These are phyloP conservation scores for Smutsia gigantea DNA, from an alignment of 2,797 vertebrate species.

Conservation along the genomic window DNA sequence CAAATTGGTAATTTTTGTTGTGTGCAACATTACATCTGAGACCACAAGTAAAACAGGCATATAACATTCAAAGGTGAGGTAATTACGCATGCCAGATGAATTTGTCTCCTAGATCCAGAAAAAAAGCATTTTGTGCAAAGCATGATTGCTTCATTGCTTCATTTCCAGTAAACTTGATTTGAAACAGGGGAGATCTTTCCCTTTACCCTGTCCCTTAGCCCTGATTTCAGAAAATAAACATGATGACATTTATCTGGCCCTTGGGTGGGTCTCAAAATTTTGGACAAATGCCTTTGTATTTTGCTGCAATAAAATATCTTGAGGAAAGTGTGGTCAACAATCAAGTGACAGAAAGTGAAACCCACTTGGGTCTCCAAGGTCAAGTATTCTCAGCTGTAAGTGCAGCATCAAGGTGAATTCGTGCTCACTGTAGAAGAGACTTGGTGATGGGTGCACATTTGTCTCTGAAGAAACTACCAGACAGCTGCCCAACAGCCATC, in stretches of 20 bases:
- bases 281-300: slow-evolving; percentile 44
- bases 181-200: slow-evolving; percentile 20
- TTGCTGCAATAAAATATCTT: slow-evolving; percentile 18
- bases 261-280: slow-evolving; percentile 29
- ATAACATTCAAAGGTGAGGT: slow-evolving; percentile 59
- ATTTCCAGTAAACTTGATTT: slow-evolving; percentile 72
- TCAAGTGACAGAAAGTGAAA: not conserved
- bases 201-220: slow-evolving; percentile 51
- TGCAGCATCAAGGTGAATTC: not conserved
- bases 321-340: not conserved
- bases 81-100: not conserved
- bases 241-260: slow-evolving; percentile 47
- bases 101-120: slow-evolving; percentile 7
- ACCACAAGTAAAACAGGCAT: slow-evolving; percentile 43
- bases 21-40: not conserved
- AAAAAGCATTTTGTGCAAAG: slow-evolving; percentile 34
- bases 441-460: not conserved
- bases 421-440: not conserved
- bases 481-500: not conserved
- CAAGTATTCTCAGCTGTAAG: not conserved
- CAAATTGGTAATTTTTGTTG: slow-evolving; percentile 35
- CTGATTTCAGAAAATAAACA: slow-evolving; percentile 70
- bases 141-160: slow-evolving; percentile 64
- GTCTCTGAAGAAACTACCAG: slow-evolving; percentile 1
- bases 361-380: not conserved